These are phyloP conservation scores for Sorex maritimensis DNA, from an alignment of 2,797 vertebrate species.

Conservation along the genomic window DNA sequence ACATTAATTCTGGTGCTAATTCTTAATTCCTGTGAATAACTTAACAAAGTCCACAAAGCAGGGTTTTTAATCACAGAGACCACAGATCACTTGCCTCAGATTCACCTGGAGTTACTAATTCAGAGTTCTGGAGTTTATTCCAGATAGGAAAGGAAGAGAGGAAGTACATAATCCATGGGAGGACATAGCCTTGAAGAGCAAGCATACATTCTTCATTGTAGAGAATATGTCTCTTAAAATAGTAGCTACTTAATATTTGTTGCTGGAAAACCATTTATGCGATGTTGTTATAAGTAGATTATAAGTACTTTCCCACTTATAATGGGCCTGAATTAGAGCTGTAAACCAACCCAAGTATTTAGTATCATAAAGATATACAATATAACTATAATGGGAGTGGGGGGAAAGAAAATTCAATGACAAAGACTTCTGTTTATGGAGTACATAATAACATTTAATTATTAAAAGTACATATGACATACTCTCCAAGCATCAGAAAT, in stretches of 20 bases:
- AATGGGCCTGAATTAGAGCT: constrained; percentile 9
- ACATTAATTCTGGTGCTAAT: constrained; percentile 41
- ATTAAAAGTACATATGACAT: background rate
- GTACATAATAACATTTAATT: background rate
- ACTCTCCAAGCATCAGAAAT: constrained; percentile 20
- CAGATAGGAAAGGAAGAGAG: background rate
- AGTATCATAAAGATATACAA: background rate
- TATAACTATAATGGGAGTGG: background rate
- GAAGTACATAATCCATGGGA: too few relatives aligned
- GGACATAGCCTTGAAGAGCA: too few relatives aligned
- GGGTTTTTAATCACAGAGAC: background rate
- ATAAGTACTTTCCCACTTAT: background rate
- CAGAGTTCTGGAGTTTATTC: background rate
- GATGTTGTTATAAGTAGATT: background rate
- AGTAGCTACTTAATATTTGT: constrained; percentile 7
- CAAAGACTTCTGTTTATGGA: constrained; percentile 37
- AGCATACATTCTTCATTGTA: constrained; percentile 9
- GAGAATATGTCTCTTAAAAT: constrained; percentile 39
- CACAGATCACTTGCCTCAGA: background rate
- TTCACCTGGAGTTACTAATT: background rate
- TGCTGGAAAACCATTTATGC: constrained; percentile 1
- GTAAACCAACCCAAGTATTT: constrained; percentile 37
- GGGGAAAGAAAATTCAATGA: background rate
- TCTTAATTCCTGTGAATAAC: constrained; percentile 49
- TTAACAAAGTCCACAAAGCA: constrained; percentile 15